Conservation (phyloP, 2,113 vertebrate species). For the Archocentrus centrarchus region DNA sequence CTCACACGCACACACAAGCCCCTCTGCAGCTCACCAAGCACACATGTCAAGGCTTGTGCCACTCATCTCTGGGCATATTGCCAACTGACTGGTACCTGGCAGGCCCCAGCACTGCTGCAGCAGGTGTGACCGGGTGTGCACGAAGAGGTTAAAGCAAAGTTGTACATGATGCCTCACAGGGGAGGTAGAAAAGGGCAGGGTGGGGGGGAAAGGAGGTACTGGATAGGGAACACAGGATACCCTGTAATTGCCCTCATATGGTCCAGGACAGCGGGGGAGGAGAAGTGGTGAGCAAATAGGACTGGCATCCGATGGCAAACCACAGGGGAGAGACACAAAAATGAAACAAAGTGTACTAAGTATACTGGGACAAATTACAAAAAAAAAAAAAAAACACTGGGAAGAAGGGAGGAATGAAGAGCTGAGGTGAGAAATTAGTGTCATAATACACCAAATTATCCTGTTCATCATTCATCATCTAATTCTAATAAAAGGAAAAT, state of each 20-base stretch:
- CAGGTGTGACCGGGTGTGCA: conserved; percentile 50
- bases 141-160: not conserved
- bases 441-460: not conserved
- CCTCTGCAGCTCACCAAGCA: conserved; percentile 24
- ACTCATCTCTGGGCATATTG: conserved; percentile 54
- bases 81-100: conserved; percentile 62
- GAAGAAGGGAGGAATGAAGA: not conserved
- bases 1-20: conserved; percentile 17
- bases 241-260: conserved; percentile 49
- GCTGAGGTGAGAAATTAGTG: not conserved
- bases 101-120: conserved; percentile 15
- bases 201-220: not conserved
- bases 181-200: not conserved
- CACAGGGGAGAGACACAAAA: not conserved
- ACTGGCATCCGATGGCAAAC: conserved; percentile 15
- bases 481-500: not conserved
- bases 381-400: not conserved
- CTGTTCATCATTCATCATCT: not conserved
- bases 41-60: conserved; percentile 46
- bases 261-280: conserved; percentile 16
- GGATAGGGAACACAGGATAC: conserved; percentile 23
- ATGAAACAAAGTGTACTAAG: conserved; percentile 6
- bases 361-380: not conserved
- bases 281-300: not conserved
- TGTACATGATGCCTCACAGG: conserved; percentile 19